phyloP scores from a whole-genome alignment of 1,140 invertebrate genomes.

The Drosophila suzukii region DNA sequence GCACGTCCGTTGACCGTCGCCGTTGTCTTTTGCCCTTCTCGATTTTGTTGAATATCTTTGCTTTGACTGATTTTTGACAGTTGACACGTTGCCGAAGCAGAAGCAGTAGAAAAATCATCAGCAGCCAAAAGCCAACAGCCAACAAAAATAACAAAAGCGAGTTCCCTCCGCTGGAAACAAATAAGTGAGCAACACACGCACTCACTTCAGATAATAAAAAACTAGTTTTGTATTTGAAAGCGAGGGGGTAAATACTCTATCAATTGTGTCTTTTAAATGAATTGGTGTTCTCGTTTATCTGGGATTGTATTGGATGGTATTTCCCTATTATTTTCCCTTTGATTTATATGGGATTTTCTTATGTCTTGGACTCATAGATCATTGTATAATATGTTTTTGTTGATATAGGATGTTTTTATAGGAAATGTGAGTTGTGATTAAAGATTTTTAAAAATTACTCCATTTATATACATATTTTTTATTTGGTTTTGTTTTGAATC shows the following conservation, averaged over 20 bases:
- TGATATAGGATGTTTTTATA: too few species aligned
- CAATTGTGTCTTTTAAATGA: background rate
- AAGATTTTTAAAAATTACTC: too few species aligned
- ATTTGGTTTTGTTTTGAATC: too few species aligned
- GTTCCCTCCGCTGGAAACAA: constrained; percentile 19
- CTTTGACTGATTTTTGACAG: constrained; percentile 81
- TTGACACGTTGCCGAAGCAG: constrained; percentile 74
- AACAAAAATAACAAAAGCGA: constrained; percentile 26
- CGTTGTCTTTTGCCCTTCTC: background rate
- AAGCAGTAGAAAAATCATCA: constrained; percentile 18
- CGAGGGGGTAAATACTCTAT: constrained; percentile 7
- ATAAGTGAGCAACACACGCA: constrained; percentile 41
- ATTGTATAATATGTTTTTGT: too few species aligned
- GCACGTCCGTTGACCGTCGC: constrained; percentile 19
- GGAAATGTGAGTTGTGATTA: too few species aligned
- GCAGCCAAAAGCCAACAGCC: constrained; percentile 17
- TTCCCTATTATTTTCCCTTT: background rate
- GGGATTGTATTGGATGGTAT: background rate
- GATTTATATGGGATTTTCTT: background rate
- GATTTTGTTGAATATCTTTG: constrained; percentile 37
- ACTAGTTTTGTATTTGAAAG: background rate
- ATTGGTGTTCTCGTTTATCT: background rate
- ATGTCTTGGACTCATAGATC: too few species aligned
- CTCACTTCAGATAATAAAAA: constrained; percentile 12
- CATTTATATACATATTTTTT: too few species aligned